Percentiles rank a stretch among this genome's conserved stretches.
Conservation (phyloP, 2,797 vertebrate species). For the Sebastes iracundus region DNA sequence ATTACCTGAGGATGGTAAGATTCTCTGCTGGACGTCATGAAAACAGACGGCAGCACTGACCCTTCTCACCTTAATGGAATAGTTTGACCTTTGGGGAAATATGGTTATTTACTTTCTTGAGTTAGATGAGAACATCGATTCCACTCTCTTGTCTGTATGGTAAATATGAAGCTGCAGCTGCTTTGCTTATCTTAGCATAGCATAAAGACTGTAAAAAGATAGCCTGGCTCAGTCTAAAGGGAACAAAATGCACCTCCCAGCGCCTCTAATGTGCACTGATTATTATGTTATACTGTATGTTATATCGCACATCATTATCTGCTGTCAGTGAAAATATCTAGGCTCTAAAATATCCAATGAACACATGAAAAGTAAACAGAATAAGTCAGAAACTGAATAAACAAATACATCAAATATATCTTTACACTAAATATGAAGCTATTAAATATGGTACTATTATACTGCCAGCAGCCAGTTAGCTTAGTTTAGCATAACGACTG, state of each 20-base stretch:
- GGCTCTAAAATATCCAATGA: neutral
- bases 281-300: neutral
- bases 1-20: constrained; percentile 99
- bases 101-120: neutral
- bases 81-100: constrained; percentile 14
- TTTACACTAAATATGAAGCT: neutral
- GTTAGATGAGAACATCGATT: neutral
- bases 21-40: constrained; percentile 25
- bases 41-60: neutral
- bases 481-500: neutral
- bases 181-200: neutral
- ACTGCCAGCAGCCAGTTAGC: neutral
- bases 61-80: neutral
- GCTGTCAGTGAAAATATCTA: neutral
- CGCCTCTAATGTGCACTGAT: neutral
- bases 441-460: no score
- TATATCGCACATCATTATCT: neutral
- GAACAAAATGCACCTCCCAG: neutral
- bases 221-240: neutral
- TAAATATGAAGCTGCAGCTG: neutral
- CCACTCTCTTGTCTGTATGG: neutral
- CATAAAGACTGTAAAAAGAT: neutral
- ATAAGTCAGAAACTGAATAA: neutral
- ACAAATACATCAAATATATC: neutral
- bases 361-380: neutral